These are phyloP conservation scores for Zaprionus lineosus DNA, from an alignment of 2,888 invertebrate genomes.

Conservation along the genomic window DNA sequence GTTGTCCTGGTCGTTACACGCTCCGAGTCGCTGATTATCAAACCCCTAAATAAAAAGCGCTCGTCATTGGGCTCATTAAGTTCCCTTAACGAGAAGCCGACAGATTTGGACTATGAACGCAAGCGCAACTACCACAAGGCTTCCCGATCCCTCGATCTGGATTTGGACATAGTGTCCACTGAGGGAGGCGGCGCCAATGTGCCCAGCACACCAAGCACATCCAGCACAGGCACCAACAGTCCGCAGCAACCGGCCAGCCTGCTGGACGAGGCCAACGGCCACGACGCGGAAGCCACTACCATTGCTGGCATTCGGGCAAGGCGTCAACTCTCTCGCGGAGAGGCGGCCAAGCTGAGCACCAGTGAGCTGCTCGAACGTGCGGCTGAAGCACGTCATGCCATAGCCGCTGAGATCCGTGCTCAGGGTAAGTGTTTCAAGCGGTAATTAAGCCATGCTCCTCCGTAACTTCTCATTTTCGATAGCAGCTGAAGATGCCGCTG, in stretches of 20 bases:
- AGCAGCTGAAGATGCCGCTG: conserved; percentile 70
- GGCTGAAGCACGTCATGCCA: conserved; percentile 80
- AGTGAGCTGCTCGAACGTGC: conserved; percentile 81
- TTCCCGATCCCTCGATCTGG: conserved; percentile 82
- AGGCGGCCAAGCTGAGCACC: conserved; percentile 81
- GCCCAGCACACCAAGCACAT: conserved; percentile 50
- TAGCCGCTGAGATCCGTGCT: conserved; percentile 82
- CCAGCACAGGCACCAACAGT: conserved; percentile 73
- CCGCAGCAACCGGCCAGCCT: conserved; percentile 68
- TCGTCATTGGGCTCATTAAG: conserved; percentile 82
- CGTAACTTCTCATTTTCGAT: neutral
- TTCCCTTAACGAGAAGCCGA: conserved; percentile 82
- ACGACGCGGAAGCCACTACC: conserved; percentile 72
- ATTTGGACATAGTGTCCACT: conserved; percentile 82
- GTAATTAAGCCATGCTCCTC: neutral
- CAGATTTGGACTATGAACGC: conserved; percentile 80
- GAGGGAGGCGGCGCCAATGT: conserved; percentile 59
- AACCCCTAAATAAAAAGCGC: conserved; percentile 81
- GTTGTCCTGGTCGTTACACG: conserved; percentile 90
- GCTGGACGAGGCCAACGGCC: conserved; percentile 42
- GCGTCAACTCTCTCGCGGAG: conserved; percentile 79
- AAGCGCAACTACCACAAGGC: conserved; percentile 82
- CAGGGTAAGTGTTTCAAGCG: conserved; percentile 65
- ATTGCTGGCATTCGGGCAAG: conserved; percentile 78
- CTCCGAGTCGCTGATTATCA: conserved; percentile 82